Conservation (phyloP, 2,113 vertebrate species). For the Ptilonorhynchus violaceus region DNA sequence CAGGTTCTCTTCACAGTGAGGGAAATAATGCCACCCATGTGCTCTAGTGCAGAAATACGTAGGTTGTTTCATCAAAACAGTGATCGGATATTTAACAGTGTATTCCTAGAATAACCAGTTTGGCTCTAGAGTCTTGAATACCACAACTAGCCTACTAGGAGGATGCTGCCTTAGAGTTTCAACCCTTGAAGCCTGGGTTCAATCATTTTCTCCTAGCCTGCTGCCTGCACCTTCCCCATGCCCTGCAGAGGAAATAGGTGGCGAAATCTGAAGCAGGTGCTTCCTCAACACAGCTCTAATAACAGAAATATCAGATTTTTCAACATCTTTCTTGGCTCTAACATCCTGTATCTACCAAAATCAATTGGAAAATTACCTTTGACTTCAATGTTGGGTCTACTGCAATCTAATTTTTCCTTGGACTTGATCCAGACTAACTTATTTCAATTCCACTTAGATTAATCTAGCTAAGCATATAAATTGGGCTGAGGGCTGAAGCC, state of each 20-base stretch:
- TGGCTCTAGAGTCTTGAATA: background rate
- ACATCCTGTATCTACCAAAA: background rate
- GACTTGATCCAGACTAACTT: background rate
- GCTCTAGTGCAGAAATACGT: background rate
- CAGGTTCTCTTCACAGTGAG: background rate
- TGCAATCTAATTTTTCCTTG: background rate
- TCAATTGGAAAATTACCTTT: background rate
- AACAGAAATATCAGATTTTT: background rate
- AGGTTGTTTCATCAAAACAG: background rate
- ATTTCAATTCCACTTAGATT: background rate
- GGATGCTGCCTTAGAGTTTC: background rate
- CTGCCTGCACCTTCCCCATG: background rate
- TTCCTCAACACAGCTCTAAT: background rate
- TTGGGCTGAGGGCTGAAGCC: background rate
- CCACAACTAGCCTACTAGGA: background rate
- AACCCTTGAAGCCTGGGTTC: background rate
- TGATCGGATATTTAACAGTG: background rate
- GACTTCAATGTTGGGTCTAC: background rate
- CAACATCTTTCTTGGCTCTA: background rate
- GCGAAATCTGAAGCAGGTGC: background rate
- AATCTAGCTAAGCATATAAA: background rate
- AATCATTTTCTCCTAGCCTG: background rate
- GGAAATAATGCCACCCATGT: background rate
- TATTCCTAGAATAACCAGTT: background rate
- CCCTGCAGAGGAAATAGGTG: fast-evolving